Conservation (phyloP, 1,140 invertebrate genomes). For the Drosophila mojavensis region DNA sequence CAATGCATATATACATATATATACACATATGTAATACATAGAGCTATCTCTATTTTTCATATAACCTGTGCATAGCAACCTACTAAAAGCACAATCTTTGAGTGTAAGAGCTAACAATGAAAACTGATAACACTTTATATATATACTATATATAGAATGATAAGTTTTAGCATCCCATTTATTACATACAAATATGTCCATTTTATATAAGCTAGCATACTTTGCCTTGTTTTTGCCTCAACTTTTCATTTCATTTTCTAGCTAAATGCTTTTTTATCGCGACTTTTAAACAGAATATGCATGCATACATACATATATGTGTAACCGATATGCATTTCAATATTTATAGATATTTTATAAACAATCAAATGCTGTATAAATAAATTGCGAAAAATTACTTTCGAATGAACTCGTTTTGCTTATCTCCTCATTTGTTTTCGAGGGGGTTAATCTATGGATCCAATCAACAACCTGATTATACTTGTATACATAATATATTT, state of each 20-base stretch:
- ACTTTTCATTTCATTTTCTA: constrained; percentile 59
- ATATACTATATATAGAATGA: constrained; percentile 11
- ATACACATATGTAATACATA: constrained; percentile 42
- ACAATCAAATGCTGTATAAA: too few species aligned
- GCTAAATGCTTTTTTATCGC: constrained; percentile 61
- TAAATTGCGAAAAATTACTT: too few species aligned
- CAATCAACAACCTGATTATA: too few species aligned
- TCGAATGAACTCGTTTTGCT: too few species aligned
- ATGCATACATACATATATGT: neutral
- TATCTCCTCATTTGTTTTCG: too few species aligned
- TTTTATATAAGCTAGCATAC: constrained; percentile 54
- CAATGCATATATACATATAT: constrained; percentile 42
- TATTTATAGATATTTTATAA: constrained; percentile 10
- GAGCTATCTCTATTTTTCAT: constrained; percentile 40
- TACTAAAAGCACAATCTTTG: constrained; percentile 17
- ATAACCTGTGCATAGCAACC: constrained; percentile 44
- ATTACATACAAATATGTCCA: constrained; percentile 32
- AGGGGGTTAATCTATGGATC: too few species aligned
- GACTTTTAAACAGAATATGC: constrained; percentile 37
- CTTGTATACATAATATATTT: neutral
- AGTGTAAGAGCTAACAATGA: constrained; percentile 11
- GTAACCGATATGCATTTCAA: neutral
- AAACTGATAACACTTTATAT: constrained; percentile 7
- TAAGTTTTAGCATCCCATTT: constrained; percentile 9
- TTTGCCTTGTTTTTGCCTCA: constrained; percentile 38